phyloP scores from a whole-genome alignment of 2,888 invertebrate species.

The Agrochola lota region DNA sequence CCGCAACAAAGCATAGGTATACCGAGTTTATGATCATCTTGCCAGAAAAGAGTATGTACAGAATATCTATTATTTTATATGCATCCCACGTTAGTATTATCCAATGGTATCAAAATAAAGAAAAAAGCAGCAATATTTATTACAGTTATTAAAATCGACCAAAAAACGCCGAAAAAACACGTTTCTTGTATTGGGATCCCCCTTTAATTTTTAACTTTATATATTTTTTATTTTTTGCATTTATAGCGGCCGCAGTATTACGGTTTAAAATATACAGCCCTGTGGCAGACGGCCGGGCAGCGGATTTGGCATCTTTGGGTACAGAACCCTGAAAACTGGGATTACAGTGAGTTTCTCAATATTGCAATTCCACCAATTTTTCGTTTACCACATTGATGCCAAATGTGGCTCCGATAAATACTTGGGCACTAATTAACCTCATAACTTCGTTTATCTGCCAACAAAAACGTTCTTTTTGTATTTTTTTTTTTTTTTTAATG shows the following conservation, averaged over 20 bases:
- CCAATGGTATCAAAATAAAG: background rate
- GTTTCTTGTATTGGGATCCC: no score
- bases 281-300: no score
- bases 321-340: no score
- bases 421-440: slow-evolving; percentile 42
- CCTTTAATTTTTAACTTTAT: no score
- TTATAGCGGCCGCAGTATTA: no score
- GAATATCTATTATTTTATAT: background rate
- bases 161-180: no score
- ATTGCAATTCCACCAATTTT: background rate
- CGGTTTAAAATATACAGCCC: no score
- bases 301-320: no score
- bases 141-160: no score
- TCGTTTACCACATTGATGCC: slow-evolving; percentile 19
- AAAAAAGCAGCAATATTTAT: background rate
- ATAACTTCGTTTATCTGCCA: slow-evolving; percentile 41
- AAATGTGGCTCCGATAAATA: slow-evolving; percentile 37
- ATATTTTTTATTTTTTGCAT: no score
- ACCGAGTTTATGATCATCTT: background rate
- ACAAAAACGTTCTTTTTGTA: slow-evolving; percentile 9
- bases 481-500: background rate
- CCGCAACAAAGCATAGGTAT: background rate
- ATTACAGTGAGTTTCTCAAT: slow-evolving; percentile 4
- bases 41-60: background rate
- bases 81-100: background rate